Base-by-base conservation (phyloP, 2,113 vertebrate genomes). In the Neolamprologus brichardi region DNA sequence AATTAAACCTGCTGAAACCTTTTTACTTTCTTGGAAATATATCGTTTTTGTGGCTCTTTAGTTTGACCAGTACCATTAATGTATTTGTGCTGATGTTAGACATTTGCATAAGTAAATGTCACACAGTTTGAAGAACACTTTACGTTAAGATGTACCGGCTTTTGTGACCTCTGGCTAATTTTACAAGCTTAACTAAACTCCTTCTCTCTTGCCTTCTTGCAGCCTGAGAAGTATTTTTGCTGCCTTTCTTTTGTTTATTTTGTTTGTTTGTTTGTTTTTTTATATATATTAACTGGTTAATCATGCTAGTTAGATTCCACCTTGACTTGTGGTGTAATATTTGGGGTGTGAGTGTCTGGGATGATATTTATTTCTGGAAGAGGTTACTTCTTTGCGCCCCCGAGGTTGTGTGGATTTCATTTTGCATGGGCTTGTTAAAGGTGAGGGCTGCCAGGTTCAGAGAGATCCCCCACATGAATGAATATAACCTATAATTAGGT, bases 121-220 rank as follows among this genome's bases (percentile, higher is more conserved):
- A 12, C 34, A 39, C 62, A 23, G 34, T 67, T 12, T 67, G 11
- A 67, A 67, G 18, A 8, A 67, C n/a, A 67, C 34, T 5, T 67
- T 5, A 14, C 0, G 7, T 9, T 23, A 41, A 41, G 34, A 41
- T 70, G 7, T 0, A 70, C 4, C 34, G 1, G 7, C 34, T 70
- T 70, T 23, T 15, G 7, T 39, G 4, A 20, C 34, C 62, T 41
- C 12, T 14, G 64, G n/a, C 1, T 70, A 7, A 20, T 20, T 67
- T 70, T 20, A 20, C 0, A 39, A 67, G 18, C 11, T 39, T 23
- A 56, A 56, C n/a, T 13, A 23, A 39, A 39, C 18, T 14, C 62
- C n/a, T 67, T 13, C 62, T 37, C 11, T 14, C 18, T 20, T 20
- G 11, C 7, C 62, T 70, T 13, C 12, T 70, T 39, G 11, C 34